Evolutionary conservation across 2,113 vertebrate genomes (phyloP).

Genomic region (Syngnathus typhle): DNA sequence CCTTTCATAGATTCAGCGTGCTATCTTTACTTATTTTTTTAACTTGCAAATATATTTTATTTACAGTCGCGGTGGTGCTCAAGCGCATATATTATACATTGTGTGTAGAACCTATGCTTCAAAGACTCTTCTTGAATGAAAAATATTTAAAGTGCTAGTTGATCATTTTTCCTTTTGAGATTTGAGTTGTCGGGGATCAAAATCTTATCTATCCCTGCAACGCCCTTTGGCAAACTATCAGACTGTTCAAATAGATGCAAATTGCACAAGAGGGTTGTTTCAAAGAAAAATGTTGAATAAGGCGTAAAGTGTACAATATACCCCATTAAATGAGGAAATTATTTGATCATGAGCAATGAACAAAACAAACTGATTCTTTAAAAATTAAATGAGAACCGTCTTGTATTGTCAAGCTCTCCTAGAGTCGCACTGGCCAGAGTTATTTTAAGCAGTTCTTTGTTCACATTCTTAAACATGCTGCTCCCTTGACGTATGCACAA

Average conservation of each 20-base stretch:
- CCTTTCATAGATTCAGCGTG: no score
- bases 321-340: background rate
- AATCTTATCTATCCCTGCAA: constrained; percentile 16
- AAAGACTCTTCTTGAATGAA: background rate
- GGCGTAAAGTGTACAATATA: constrained; percentile 7
- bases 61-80: background rate
- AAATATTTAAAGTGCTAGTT: background rate
- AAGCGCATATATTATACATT: background rate
- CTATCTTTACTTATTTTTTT: background rate
- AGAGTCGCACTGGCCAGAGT: constrained; percentile 82
- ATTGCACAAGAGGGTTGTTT: constrained; percentile 2
- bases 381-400: constrained; percentile 73
- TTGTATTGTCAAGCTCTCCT: constrained; percentile 82
- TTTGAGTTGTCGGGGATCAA: constrained; percentile 3
- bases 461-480: constrained; percentile 39
- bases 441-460: constrained; percentile 84
- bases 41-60: background rate
- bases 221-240: constrained; percentile 8
- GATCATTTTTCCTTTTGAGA: background rate
- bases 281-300: constrained; percentile 12
- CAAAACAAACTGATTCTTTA: constrained; percentile 81
- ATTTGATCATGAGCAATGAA: constrained; percentile 1
- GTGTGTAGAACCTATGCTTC: background rate
- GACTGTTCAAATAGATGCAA: constrained; percentile 16
- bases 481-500: constrained; percentile 64